Evolutionary conservation across 2,888 invertebrate genomes (phyloP).

Genomic region (Prenolepis imparis): DNA sequence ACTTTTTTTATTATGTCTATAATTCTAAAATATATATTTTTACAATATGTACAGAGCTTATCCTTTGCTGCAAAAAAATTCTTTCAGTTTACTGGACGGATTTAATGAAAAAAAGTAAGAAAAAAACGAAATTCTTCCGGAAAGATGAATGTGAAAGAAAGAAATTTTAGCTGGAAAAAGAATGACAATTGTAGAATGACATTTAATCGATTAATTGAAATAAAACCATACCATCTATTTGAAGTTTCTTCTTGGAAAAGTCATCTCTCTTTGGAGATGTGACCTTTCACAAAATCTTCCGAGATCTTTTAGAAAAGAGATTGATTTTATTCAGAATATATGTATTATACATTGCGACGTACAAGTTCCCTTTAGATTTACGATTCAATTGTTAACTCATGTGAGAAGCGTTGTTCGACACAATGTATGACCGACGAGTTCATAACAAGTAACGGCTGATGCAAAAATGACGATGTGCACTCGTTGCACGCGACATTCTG

Average conservation of each 20-base stretch:
- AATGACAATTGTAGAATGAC: conserved; percentile 9
- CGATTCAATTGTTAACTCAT: neutral
- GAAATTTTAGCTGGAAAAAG: neutral
- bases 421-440: conserved; percentile 19
- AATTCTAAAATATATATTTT: no score
- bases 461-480: conserved; percentile 35
- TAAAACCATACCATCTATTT: neutral
- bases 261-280: neutral
- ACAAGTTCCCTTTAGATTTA: conserved; percentile 1
- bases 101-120: neutral
- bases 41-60: no score
- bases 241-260: neutral
- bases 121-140: neutral
- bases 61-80: no score
- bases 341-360: neutral
- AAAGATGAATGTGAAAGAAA: neutral
- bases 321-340: neutral
- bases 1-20: neutral
- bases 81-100: no score
- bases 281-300: neutral
- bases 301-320: neutral
- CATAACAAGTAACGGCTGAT: conserved; percentile 25
- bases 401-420: conserved; percentile 25
- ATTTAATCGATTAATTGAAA: neutral
- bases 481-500: conserved; percentile 38